Evolutionary conservation across 2,797 vertebrate genomes (phyloP).

Genomic region (Bradypus variegatus): DNA sequence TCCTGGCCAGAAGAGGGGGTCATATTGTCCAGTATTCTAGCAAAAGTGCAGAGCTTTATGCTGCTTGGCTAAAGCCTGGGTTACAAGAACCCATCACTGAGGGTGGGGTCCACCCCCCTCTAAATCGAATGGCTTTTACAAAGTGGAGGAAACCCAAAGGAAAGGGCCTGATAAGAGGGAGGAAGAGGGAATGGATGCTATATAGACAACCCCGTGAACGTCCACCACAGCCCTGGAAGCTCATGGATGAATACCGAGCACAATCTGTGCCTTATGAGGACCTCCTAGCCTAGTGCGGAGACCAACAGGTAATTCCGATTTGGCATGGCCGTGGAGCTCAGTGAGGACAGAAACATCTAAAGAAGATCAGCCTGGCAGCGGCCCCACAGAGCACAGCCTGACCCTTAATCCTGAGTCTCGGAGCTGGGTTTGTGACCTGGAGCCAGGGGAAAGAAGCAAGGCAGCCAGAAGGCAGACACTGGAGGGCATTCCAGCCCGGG

Average conservation of each 20-base stretch:
- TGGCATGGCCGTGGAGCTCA: not conserved
- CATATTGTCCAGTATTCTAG: not conserved
- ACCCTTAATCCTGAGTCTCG: not conserved
- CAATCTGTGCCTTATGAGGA: not conserved
- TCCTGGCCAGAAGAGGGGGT: not conserved
- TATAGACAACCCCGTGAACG: not conserved
- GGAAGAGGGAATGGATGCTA: not conserved
- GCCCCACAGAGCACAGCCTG: not conserved
- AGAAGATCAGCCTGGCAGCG: not conserved
- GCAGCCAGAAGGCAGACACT: not conserved
- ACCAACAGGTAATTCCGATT: not conserved
- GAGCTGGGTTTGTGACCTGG: not conserved
- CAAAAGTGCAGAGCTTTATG: not conserved
- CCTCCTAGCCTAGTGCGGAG: not conserved
- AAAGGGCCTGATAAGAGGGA: not conserved
- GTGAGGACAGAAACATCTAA: not conserved
- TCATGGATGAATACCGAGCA: not conserved
- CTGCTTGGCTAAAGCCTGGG: not conserved
- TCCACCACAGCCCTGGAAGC: not conserved
- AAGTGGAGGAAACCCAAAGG: not conserved
- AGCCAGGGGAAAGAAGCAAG: not conserved
- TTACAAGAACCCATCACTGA: not conserved
- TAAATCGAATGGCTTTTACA: not conserved
- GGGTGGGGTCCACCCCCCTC: not conserved
- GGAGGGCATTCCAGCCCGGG: not conserved